Base-by-base conservation (phyloP, 2,113 vertebrate species). In the Perca schrenkii region DNA sequence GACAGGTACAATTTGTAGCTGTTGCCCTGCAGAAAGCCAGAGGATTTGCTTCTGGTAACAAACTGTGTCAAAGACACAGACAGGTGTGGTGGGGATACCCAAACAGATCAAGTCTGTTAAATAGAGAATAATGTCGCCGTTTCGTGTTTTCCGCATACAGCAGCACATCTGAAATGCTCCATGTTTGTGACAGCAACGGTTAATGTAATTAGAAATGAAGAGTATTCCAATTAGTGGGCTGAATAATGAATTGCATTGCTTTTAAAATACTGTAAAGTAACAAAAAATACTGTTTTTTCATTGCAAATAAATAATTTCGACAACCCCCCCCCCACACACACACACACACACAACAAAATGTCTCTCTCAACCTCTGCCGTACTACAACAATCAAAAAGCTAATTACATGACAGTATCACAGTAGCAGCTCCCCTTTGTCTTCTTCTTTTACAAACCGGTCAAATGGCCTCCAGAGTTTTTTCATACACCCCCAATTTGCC, bases 31-130 rank as follows among this genome's bases (percentile, higher is more conserved):
- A 60, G 43, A 77, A 70, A 76, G 36, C 64, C 36, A 14, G 40
- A 66, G 64, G 65, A 70, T 70, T 87, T 76, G 46, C 57, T 77
- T 70, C 15, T 53, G 62, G 52, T 66, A 50, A 50, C 36, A 58
- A 69, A 62, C 58, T 53, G 7, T 3, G 4, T 68, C 36, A 61
- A 31, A 64, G 43, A 63, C 12, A 36, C 17, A 22, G 46, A 31
- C 50, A 11, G 25, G 3, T 19, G 25, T 40, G 22, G 47, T 21
- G 17, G 4, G 54, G 25, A 56, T 54, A 69, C 54, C 73, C 4
- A 61, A 47, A 75, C 0, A 3, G 31, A 52, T 78, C 50, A n/a
- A 21, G 21, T 74, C 70, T 50, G 34, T 76, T 25, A 79, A 56
- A 69, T 43, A 15, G 8, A 74, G 25, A 43, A 58, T 70, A 22